phyloP scores from a whole-genome alignment of 2,113 vertebrate genomes.

The Melospiza melodia region DNA sequence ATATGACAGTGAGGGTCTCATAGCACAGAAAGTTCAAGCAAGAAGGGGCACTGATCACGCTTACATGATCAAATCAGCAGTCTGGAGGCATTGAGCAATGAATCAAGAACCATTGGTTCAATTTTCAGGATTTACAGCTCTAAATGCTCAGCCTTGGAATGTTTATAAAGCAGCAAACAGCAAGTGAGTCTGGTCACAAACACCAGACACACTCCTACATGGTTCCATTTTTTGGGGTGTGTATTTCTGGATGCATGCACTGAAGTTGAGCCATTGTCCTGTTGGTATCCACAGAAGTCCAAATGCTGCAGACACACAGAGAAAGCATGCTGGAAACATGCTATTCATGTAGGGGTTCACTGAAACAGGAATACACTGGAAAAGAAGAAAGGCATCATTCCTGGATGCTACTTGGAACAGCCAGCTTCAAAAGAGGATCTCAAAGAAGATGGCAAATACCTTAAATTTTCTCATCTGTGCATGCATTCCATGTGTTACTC shows the following conservation, averaged over 20 bases:
- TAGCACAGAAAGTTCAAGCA: background rate
- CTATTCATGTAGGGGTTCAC: background rate
- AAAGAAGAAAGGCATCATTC: background rate
- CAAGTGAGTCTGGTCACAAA: background rate
- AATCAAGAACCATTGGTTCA: background rate
- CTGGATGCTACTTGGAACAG: background rate
- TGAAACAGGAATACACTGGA: background rate
- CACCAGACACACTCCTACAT: background rate
- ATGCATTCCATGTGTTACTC: background rate
- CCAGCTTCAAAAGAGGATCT: background rate
- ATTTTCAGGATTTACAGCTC: background rate
- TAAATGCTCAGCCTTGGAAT: background rate
- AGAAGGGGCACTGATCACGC: background rate
- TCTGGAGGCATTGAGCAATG: background rate
- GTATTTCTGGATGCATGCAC: background rate
- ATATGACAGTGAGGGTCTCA: background rate
- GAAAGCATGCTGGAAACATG: background rate
- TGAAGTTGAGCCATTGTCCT: background rate
- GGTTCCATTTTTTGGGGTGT: background rate
- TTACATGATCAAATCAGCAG: background rate
- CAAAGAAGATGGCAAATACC: background rate
- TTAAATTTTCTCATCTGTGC: background rate
- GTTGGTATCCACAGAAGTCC: background rate
- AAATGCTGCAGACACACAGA: background rate
- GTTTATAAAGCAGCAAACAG: background rate